Percentiles rank a stretch among this genome's conserved stretches.
These are phyloP conservation scores for Phrynosoma platyrhinos DNA, from an alignment of 2,113 vertebrate species.

Conservation along the genomic window DNA sequence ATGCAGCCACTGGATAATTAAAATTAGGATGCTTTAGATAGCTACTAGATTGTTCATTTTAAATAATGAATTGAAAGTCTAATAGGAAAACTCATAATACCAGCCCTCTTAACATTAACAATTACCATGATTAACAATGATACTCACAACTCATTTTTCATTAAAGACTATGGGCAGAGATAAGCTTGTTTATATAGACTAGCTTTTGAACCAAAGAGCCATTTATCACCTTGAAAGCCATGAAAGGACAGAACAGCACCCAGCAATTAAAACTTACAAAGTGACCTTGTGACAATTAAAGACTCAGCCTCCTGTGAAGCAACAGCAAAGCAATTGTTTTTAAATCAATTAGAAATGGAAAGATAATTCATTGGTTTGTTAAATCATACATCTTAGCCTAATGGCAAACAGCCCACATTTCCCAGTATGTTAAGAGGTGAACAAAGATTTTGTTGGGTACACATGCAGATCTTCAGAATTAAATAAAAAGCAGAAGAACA, in stretches of 20 bases:
- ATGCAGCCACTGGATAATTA: conserved; percentile 70
- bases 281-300: conserved; percentile 87
- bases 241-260: conserved; percentile 77
- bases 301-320: conserved; percentile 69
- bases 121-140: conserved; percentile 93
- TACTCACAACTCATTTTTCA: conserved; percentile 92
- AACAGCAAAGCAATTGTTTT: conserved; percentile 63
- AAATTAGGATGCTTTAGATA: conserved; percentile 77
- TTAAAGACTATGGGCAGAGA: conserved; percentile 85
- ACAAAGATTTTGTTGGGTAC: neutral
- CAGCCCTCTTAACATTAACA: conserved; percentile 89
- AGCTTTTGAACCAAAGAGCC: conserved; percentile 78
- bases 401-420: neutral
- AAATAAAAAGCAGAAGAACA: conserved; percentile 38
- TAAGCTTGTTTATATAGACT: conserved; percentile 91
- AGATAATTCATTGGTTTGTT: conserved; percentile 70
- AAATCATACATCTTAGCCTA: conserved; percentile 64
- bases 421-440: neutral
- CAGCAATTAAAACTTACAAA: conserved; percentile 92
- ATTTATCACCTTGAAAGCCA: conserved; percentile 83
- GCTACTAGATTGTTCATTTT: conserved; percentile 82
- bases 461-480: neutral
- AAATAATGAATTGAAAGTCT: conserved; percentile 88
- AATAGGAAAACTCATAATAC: conserved; percentile 86
- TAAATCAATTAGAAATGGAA: conserved; percentile 69